Evolutionary conservation across 2,113 vertebrate genomes (phyloP), one percentile per base, ranked within the genome.

Genomic region (Osmerus mordax): DNA sequence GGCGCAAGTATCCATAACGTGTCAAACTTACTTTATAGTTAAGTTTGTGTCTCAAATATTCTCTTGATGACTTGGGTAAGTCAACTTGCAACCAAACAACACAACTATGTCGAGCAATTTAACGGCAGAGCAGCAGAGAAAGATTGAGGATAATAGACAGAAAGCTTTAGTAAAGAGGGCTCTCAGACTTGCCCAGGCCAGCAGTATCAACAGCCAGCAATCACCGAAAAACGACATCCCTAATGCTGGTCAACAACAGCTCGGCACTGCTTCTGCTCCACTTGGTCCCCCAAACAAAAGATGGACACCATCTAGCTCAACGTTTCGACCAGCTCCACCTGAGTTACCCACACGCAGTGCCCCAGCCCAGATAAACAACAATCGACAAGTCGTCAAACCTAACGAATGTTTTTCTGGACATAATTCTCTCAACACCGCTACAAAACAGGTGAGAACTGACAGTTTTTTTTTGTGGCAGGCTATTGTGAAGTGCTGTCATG

Each of bases 61-160:
- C 41, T 47, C 41, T 47, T 47, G 9, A 47, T 47, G 41, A 47
- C 41, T 47, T 47, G 41, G 41, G 8, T 47, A 47, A 47, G 41
- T 9, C 41, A 47, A 47, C 41, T 47, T 12, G 41, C 41, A 51
- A 23, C 16, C 19, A 54, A 52, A 16, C 3, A 15, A 19, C 8
- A 3, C 47, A 72, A 78, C 62, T 29, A 99, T 98, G 97, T 95
- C 95, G 3, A 83, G 84, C 66, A 88, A 87, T 65, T 89, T 99
- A 71, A 97, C 95, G 2, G 92, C 93, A 51, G 96, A 97, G 69
- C 97, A 99, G 65, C 93, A 91, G 89, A 89, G 88, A 66, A 92
- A 88, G 84, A 99, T 99, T 3, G 96, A 98, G 75, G 95, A 95
- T 78, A 99, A 99, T 84, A 88, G 95, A 28, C 92, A 78, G 68